Conservation (phyloP, 2,888 invertebrate species). For the Cataglyphis altisquamis region DNA sequence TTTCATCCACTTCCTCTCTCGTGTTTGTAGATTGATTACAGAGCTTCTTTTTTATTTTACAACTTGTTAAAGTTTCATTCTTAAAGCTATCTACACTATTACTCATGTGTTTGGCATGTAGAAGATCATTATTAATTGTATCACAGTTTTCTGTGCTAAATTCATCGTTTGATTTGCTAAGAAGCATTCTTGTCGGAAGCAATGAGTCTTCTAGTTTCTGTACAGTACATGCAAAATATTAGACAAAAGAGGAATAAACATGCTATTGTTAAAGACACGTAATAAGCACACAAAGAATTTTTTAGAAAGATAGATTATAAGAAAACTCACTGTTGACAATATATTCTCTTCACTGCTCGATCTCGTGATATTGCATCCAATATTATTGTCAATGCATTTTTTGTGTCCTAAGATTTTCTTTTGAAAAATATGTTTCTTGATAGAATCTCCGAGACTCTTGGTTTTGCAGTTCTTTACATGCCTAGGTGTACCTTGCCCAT, state of each 20-base stretch:
- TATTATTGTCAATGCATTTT: conserved; percentile 81
- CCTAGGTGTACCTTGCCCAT: conserved; percentile 93
- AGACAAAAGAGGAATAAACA: conserved; percentile 2
- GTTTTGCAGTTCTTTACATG: conserved; percentile 88
- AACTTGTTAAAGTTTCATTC: conserved; percentile 70
- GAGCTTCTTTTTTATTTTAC: conserved; percentile 72
- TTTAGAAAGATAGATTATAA: not conserved
- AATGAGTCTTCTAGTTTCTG: conserved; percentile 80
- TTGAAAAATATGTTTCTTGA: conserved; percentile 94
- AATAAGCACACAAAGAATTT: conserved; percentile 3
- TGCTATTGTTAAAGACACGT: conserved; percentile 26
- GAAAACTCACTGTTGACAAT: conserved; percentile 79
- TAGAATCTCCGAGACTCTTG: conserved; percentile 93
- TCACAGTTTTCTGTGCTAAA: conserved; percentile 80
- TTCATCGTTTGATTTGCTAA: conserved; percentile 85
- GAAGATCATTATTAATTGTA: conserved; percentile 77
- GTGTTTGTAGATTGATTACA: conserved; percentile 67
- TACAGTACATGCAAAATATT: conserved; percentile 65
- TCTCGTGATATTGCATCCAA: conserved; percentile 82
- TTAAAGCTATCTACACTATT: conserved; percentile 83
- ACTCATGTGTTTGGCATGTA: conserved; percentile 81
- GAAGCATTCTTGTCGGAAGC: conserved; percentile 76
- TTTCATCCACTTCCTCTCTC: conserved; percentile 42
- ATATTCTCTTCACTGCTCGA: conserved; percentile 85
- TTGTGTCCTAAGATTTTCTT: conserved; percentile 87